Evolutionary conservation across 2,888 invertebrate species (phyloP).

Genomic region (Plagodis pulveraria): DNA sequence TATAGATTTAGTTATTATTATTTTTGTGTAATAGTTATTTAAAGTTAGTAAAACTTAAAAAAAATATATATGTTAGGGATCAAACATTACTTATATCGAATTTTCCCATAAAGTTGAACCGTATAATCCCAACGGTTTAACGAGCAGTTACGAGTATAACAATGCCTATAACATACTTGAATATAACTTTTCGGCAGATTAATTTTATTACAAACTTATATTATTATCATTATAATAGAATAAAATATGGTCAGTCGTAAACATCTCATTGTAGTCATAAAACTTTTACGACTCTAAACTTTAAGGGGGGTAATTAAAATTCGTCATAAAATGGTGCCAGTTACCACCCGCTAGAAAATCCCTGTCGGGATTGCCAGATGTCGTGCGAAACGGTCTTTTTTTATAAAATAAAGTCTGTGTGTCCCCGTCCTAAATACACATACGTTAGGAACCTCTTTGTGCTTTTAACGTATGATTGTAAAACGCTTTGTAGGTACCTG

Average conservation of each 20-base stretch:
- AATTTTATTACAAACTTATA: constrained; percentile 46
- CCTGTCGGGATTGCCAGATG: constrained; percentile 36
- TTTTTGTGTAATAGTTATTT: too few relatives aligned
- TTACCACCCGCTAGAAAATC: constrained; percentile 53
- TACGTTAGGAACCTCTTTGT: not conserved
- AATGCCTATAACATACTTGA: constrained; percentile 23
- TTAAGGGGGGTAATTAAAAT: constrained; percentile 62
- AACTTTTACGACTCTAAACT: constrained; percentile 64
- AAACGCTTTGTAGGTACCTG: not conserved
- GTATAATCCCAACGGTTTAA: constrained; percentile 16
- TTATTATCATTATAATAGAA: constrained; percentile 59
- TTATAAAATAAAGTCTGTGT: constrained; percentile 13
- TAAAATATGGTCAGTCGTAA: constrained; percentile 68
- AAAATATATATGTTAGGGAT: too few relatives aligned
- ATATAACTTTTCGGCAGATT: constrained; percentile 41
- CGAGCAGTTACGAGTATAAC: constrained; percentile 10
- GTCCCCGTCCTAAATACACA: constrained; percentile 26
- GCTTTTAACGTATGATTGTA: not conserved
- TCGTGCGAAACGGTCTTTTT: constrained; percentile 30
- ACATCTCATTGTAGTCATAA: constrained; percentile 63
- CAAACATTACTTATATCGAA: not conserved
- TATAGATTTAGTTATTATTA: too few relatives aligned
- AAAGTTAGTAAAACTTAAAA: too few relatives aligned
- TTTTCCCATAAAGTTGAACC: constrained; percentile 26
- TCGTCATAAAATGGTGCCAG: constrained; percentile 59